Conservation (phyloP, 2,888 invertebrate genomes). For the Amiota mariae region DNA sequence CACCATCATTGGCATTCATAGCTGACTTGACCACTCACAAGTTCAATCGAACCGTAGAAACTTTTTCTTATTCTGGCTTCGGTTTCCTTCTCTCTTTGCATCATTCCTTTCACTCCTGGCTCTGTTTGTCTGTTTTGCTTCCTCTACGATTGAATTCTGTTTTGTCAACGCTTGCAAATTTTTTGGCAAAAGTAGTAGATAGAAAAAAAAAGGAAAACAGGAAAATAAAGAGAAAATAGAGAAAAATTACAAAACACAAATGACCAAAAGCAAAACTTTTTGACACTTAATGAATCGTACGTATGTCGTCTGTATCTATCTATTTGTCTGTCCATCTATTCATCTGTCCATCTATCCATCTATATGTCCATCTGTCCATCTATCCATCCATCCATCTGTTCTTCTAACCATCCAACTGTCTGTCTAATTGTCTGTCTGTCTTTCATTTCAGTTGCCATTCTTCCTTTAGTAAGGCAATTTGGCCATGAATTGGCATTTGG, state of each 20-base stretch:
- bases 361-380: too few species aligned
- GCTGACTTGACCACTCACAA: background rate
- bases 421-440: too few species aligned
- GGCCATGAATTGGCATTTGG: too few species aligned
- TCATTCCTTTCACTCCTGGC: background rate
- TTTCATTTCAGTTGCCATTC: background rate
- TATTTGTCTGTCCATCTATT: background rate
- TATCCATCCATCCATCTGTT: too few species aligned
- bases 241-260: constrained; percentile 43
- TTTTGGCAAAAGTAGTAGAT: constrained; percentile 1
- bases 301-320: constrained; percentile 1
- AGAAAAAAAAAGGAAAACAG: background rate
- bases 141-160: background rate
- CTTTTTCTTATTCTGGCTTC: background rate
- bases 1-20: background rate
- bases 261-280: constrained; percentile 65
- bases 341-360: too few species aligned
- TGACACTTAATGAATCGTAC: constrained; percentile 63
- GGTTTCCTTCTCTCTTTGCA: background rate
- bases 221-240: background rate
- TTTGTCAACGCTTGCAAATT: constrained; percentile 25
- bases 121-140: background rate
- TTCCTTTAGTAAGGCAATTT: constrained; percentile 16
- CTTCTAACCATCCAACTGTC: too few species aligned
- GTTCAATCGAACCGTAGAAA: constrained; percentile 18